These are phyloP conservation scores for Itoplectis maculator DNA, from an alignment of 2,888 invertebrate species.

Conservation along the genomic window DNA sequence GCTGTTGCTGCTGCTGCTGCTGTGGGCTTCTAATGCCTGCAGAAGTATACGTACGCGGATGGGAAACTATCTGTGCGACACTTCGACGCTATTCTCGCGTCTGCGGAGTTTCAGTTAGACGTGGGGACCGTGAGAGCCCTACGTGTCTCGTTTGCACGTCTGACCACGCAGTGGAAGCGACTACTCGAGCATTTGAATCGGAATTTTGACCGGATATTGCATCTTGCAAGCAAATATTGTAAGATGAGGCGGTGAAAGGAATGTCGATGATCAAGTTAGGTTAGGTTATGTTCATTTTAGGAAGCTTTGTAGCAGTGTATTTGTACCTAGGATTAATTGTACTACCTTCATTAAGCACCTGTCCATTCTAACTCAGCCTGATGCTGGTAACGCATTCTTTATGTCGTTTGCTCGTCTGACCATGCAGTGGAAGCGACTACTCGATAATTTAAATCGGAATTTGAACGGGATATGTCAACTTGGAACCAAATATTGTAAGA, in stretches of 20 bases:
- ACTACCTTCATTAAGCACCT: too few species aligned
- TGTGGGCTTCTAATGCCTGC: conserved; percentile 41
- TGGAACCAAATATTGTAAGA: too few species aligned
- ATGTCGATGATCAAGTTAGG: too few species aligned
- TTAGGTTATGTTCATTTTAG: too few species aligned
- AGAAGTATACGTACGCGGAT: conserved; percentile 30
- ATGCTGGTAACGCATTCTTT: too few species aligned
- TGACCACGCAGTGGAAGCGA: conserved; percentile 4
- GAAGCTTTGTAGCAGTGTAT: too few species aligned
- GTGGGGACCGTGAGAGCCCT: conserved; percentile 1
- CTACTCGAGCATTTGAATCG: conserved; percentile 11
- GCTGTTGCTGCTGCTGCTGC: too few species aligned
- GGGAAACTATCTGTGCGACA: conserved; percentile 52
- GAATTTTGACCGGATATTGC: not conserved
- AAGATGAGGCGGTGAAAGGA: too few species aligned
- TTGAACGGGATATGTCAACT: too few species aligned
- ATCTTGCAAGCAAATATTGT: too few species aligned
- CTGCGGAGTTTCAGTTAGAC: conserved; percentile 51
- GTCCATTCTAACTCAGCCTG: too few species aligned
- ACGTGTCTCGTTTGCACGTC: conserved; percentile 43
- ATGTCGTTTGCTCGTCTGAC: conserved; percentile 42
- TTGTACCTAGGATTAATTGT: too few species aligned
- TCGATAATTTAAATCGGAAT: not conserved
- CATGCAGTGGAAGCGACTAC: conserved; percentile 15
- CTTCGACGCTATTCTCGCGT: conserved; percentile 52